Evolutionary conservation across 2,113 vertebrate species (phyloP).

Genomic region (Eidolon helvum): DNA sequence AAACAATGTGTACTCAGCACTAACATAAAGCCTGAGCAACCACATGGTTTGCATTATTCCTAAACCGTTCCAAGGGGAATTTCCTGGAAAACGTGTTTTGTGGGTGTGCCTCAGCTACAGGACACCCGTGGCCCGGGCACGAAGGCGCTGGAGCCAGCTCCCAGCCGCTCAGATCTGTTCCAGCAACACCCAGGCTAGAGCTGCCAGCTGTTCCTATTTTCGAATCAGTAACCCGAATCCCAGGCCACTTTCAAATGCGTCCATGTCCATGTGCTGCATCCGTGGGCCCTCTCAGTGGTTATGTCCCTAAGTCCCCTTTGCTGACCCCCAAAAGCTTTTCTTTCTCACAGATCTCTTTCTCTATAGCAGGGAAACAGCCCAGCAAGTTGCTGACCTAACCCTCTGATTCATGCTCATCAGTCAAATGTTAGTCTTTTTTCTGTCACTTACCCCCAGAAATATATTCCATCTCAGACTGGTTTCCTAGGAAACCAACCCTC

Average conservation of each 20-base stretch:
- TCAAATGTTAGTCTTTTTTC: constrained; percentile 24
- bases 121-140: background rate
- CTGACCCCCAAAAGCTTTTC: background rate
- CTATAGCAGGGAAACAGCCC: background rate
- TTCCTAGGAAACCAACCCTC: constrained; percentile 73
- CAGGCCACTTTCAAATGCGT: background rate
- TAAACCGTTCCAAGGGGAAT: background rate
- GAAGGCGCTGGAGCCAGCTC: background rate
- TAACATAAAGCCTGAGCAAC: background rate
- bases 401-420: constrained; percentile 50
- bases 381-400: constrained; percentile 17
- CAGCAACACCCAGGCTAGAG: background rate
- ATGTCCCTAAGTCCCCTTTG: background rate
- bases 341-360: background rate
- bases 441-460: constrained; percentile 49
- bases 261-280: fast-evolving
- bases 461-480: constrained; percentile 57
- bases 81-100: constrained; percentile 8
- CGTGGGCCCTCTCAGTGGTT: background rate
- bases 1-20: background rate
- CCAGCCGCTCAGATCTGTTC: background rate
- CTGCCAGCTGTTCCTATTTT: background rate
- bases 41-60: background rate
- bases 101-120: background rate
- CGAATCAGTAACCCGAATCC: background rate